Evolutionary conservation across 2,113 vertebrate genomes (phyloP).

Genomic region (Nanger granti): DNA sequence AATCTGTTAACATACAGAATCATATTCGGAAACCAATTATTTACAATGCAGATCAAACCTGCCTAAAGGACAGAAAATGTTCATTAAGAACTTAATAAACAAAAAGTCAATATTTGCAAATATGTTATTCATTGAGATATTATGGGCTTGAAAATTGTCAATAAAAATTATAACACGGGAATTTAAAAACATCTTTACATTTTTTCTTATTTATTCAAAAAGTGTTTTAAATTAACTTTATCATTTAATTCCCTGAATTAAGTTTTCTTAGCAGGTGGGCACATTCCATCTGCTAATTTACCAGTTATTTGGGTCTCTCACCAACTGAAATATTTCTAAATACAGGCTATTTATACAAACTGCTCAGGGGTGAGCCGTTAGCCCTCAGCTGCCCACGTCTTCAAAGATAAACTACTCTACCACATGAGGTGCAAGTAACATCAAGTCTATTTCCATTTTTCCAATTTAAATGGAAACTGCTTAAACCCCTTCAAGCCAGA

Average conservation of each 20-base stretch:
- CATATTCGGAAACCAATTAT: neutral
- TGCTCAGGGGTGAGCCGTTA: neutral
- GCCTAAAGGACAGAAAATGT: neutral
- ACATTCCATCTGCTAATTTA: neutral
- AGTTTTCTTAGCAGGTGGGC: neutral
- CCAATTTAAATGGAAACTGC: neutral
- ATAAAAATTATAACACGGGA: neutral
- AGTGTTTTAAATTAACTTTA: slow-evolving; percentile 13
- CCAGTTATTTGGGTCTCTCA: neutral
- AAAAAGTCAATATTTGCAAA: slow-evolving; percentile 6
- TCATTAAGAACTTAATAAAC: slow-evolving; percentile 5
- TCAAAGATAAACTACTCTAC: neutral
- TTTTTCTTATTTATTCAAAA: slow-evolving; percentile 3
- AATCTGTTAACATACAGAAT: neutral
- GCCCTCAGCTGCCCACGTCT: neutral
- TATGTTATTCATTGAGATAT: neutral
- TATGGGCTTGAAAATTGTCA: neutral
- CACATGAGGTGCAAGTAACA: neutral
- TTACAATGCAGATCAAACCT: neutral
- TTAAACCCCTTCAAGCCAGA: neutral
- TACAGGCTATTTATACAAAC: neutral
- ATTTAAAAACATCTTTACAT: neutral
- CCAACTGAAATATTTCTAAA: slow-evolving; percentile 18
- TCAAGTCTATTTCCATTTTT: slow-evolving; percentile 11
- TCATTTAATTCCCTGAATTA: slow-evolving; percentile 20